A percentile compares a stretch with the other conserved stretches of the same genome.
Evolutionary conservation across 1,140 invertebrate genomes (phyloP).

Genomic region (Laupala kohalensis): DNA sequence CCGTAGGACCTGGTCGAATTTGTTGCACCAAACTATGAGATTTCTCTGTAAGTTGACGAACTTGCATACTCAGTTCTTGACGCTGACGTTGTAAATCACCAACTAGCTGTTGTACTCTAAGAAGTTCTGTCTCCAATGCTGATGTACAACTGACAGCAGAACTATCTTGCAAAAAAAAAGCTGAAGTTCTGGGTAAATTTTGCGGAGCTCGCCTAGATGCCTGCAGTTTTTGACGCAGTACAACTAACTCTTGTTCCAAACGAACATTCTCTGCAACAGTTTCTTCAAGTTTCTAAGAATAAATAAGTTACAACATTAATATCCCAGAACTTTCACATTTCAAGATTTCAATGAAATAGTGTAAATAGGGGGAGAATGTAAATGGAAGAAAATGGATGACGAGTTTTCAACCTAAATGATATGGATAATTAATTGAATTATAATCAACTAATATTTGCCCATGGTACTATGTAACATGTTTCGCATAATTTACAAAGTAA

Average conservation of each 20-base stretch:
- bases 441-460: too few species aligned
- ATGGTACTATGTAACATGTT: too few species aligned
- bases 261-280: conserved; percentile 78
- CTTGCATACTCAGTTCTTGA: conserved; percentile 66
- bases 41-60: conserved; percentile 65
- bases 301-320: too few species aligned
- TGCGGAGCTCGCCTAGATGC: conserved; percentile 33
- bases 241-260: conserved; percentile 72
- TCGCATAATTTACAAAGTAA: too few species aligned
- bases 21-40: conserved; percentile 42
- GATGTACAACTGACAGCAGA: conserved; percentile 33
- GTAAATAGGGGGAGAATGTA: too few species aligned
- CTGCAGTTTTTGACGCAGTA: conserved; percentile 71
- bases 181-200: background rate
- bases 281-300: conserved; percentile 68
- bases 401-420: too few species aligned
- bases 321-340: too few species aligned
- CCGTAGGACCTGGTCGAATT: conserved; percentile 33
- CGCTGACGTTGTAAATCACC: conserved; percentile 70
- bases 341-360: too few species aligned
- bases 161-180: background rate
- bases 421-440: too few species aligned
- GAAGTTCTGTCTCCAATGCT: conserved; percentile 64
- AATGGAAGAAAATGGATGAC: too few species aligned
- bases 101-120: conserved; percentile 68